Base-by-base conservation (phyloP, 2,113 vertebrate genomes). In the Okapia johnstoni region DNA sequence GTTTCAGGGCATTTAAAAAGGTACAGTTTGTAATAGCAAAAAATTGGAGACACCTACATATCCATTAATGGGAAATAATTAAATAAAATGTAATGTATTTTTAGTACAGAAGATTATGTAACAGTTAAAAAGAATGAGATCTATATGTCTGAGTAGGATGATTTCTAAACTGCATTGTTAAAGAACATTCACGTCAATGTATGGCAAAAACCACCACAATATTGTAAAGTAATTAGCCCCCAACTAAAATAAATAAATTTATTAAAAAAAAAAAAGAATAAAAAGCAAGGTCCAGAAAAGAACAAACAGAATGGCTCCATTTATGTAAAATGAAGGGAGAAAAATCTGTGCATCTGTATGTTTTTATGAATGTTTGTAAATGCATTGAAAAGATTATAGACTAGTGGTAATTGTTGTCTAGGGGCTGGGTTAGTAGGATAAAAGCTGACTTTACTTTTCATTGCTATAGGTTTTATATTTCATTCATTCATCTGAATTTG, bases 51-150 rank as follows among this genome's bases (percentile, higher is more conserved):
- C 28, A 50, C 48, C 79, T 70, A 60, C 28, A 50, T 54, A 54
- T 8, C 36, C 61, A 89, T 46, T 85, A 92, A 70, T 52, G 48
- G 46, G 16, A 90, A 94, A 92, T 70, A 92, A 88, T 91, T 61
- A 96, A 88, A 81, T 86, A 81, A 10, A 92, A 28, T 88, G 89
- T 76, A 77, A 76, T 17, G 10, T 63, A 85, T 81, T 95, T 95
- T 96, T 92, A 94, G 88, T 80, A 85, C 19, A 94, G 36, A 88
- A 85, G 43, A 86, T 83, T 87, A 87, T 54, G 5, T 43, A 63
- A 46, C 3, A 66, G 48, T 52, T 87, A 86, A 63, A 94, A 80
- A 79, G 25, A 95, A 58, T 21, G 46, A 93, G 70, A 57, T 63
- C 28, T 85, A n/a, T 12, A 89, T 17, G 17, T 85, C 25, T 77